Evolutionary conservation across 2,113 vertebrate genomes (phyloP).

Genomic region (Oreochromis aureus): DNA sequence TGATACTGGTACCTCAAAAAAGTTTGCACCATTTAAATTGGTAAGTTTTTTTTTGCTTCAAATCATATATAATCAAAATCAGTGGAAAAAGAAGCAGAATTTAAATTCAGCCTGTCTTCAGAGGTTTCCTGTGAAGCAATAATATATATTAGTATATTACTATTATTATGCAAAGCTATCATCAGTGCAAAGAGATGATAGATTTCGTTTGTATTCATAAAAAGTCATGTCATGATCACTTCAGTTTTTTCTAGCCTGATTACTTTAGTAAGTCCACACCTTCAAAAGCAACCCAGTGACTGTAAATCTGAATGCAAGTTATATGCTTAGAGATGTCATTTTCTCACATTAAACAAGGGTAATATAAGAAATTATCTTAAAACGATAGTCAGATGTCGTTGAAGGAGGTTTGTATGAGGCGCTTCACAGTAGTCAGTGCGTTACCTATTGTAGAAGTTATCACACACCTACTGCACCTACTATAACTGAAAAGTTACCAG

Average conservation of each 20-base stretch:
- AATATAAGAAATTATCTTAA: neutral
- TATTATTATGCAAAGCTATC: neutral
- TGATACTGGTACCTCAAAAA: accelerated
- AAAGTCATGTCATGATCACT: neutral
- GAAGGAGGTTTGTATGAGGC: too few relatives aligned
- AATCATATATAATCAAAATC: neutral
- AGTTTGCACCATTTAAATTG: accelerated
- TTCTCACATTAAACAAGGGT: neutral
- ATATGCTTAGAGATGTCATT: neutral
- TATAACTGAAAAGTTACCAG: neutral
- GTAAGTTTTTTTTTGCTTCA: neutral
- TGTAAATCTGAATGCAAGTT: neutral
- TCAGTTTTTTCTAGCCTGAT: neutral
- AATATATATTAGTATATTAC: neutral
- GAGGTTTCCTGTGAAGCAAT: neutral
- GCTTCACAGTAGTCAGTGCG: neutral
- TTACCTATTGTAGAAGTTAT: neutral
- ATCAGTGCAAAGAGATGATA: neutral
- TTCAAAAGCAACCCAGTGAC: neutral
- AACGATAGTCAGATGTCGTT: neutral
- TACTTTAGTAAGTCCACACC: neutral
- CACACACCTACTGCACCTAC: accelerated
- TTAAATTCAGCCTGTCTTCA: neutral
- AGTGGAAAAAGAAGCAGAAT: neutral
- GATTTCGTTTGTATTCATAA: accelerated